Conservation (phyloP, 2,888 invertebrate genomes). For the Melanostoma mellinum region DNA sequence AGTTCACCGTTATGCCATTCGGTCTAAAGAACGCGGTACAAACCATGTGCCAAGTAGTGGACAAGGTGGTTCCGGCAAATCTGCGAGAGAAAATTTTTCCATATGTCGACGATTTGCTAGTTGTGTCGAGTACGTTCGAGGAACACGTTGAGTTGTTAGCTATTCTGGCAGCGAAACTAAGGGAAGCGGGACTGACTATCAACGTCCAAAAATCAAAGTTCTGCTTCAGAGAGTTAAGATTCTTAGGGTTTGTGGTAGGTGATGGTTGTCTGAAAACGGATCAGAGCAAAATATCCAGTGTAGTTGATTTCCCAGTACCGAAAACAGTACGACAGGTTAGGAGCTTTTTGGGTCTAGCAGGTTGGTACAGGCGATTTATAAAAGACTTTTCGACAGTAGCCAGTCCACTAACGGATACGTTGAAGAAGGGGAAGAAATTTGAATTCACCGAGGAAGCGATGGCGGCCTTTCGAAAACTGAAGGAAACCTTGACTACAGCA, state of each 20-base stretch:
- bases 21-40: constrained; percentile 5
- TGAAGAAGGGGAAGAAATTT: background rate
- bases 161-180: no score
- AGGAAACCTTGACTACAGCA: background rate
- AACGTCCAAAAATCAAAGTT: no score
- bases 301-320: background rate
- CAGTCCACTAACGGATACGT: background rate
- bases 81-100: no score
- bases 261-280: background rate
- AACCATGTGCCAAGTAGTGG: constrained; percentile 59
- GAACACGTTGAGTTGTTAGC: no score
- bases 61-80: constrained; percentile 46
- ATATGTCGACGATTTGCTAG: no score
- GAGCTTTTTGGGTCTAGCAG: background rate
- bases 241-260: no score
- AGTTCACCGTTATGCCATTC: constrained; percentile 42
- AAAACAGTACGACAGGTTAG: background rate
- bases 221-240: no score
- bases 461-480: background rate
- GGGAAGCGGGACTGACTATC: no score
- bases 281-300: background rate
- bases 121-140: no score
- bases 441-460: background rate
- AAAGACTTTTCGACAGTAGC: background rate
- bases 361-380: constrained; percentile 6